Base-by-base conservation (phyloP, 1,140 invertebrate genomes). In the Drosophila dunni region DNA sequence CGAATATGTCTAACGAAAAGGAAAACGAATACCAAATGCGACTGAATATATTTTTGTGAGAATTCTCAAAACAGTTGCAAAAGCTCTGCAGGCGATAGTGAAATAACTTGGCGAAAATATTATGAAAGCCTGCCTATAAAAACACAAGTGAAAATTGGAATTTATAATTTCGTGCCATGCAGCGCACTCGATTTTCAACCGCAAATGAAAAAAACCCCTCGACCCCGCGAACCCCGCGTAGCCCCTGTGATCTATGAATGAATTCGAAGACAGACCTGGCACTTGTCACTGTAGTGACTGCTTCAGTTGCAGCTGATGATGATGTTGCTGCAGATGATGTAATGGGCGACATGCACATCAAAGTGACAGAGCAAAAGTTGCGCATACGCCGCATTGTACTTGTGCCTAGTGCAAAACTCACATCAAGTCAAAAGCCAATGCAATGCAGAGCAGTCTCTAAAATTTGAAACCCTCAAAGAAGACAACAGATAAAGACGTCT, bases 281-380 rank as follows among this genome's bases (percentile, higher is more conserved):
- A 63, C 81, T 42, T 71, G 82, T 79, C 77, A 84, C 83, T 89
- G 80, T 61, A 36, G 64, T 60, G 75, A 63, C 72, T 53, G 56
- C 38, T 57, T 50, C 20, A 29, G 42, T 44, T 76, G 72, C 13
- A 64, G 61, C 7, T 63, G 71, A 44, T 64, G 70, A 38, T 69
- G 53, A 20, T 45, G 74, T 13, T 63, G 57, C 10, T 54, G 58
- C 24, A 38, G 61, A 77, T 86, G 83, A 86, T 89, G 83, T 81
- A 88, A 88, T 88, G 76, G 65, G 84, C 79, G 84, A 88, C 83
- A 88, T 88, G 83, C 83, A 88, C 83, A 89, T 89, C 79, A 82
- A 29, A 88, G 84, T 88, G 83, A 88, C 83, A 88, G 83, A 79
- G 80, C 79, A 89, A 65, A 88, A 75, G 88, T 89, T 80, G 80